Evolutionary conservation across 2,797 vertebrate species (phyloP).

Genomic region (Delichon dasypus): DNA sequence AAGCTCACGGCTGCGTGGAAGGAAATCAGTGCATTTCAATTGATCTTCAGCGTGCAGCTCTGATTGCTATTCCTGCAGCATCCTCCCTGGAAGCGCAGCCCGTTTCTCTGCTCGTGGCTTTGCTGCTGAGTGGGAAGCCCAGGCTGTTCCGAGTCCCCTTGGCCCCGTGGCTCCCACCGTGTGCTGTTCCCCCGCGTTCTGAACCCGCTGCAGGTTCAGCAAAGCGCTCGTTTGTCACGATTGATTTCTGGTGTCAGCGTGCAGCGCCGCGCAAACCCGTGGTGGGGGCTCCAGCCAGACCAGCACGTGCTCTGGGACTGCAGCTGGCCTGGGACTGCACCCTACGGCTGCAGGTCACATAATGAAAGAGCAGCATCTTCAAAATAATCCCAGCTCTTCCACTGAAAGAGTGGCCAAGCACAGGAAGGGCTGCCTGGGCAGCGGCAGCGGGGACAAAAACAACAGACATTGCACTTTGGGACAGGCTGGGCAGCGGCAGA

Average conservation of each 20-base stretch:
- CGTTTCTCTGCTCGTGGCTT: no score
- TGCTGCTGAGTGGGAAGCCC: not conserved
- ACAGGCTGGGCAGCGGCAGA: no score
- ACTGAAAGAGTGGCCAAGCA: rapidly evolving
- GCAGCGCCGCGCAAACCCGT: not conserved
- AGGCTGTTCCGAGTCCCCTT: not conserved
- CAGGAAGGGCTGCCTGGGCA: not conserved
- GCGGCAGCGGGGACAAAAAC: no score
- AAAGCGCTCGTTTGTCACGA: not conserved
- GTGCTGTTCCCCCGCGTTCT: not conserved
- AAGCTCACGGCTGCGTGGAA: not conserved
- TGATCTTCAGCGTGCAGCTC: not conserved
- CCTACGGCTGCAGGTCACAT: rapidly evolving
- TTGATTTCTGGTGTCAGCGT: rapidly evolving
- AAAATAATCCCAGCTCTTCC: rapidly evolving
- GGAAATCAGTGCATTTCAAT: not conserved
- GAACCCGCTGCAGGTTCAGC: not conserved
- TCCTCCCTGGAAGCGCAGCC: not conserved
- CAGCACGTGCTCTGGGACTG: rapidly evolving
- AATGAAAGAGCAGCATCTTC: not conserved
- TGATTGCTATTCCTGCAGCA: not conserved
- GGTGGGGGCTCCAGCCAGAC: not conserved
- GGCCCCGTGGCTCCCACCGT: no score
- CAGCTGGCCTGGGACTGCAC: not conserved
- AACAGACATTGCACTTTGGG: no score